These are phyloP conservation scores for Sturnus vulgaris DNA, from an alignment of 2,113 vertebrate genomes.

Conservation along the genomic window DNA sequence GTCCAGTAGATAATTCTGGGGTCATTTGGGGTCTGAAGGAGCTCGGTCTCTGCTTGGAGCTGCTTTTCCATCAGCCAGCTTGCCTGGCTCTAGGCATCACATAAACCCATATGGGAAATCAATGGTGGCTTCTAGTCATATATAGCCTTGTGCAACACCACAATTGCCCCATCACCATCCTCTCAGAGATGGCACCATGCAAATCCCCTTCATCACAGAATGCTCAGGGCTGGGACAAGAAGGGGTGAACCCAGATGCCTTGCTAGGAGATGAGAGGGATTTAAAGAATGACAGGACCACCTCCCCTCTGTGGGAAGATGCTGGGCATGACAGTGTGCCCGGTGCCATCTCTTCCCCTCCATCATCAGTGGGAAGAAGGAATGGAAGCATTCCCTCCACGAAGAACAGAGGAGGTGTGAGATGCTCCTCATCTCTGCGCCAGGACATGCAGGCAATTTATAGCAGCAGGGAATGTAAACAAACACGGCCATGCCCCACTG, in stretches of 20 bases:
- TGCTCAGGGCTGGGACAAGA: not conserved
- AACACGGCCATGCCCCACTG: not conserved
- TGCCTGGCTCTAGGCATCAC: not conserved
- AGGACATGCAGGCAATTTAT: conserved; percentile 23
- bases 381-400: rapidly evolving
- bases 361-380: not conserved
- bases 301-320: not conserved
- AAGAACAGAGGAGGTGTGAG: not conserved
- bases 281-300: not conserved
- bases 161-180: not conserved
- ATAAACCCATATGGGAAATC: not conserved
- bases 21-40: not conserved
- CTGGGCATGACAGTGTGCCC: rapidly evolving
- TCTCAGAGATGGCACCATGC: not conserved
- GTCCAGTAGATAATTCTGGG: not conserved
- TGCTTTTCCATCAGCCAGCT: not conserved
- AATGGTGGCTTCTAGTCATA: not conserved
- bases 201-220: not conserved
- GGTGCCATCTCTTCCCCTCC: not conserved
- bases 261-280: not conserved
- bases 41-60: not conserved
- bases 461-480: conserved; percentile 60
- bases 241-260: not conserved
- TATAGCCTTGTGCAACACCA: not conserved
- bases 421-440: not conserved